These are phyloP conservation scores for Drosophila koepferae DNA, from an alignment of 2,888 invertebrate species.

Conservation along the genomic window DNA sequence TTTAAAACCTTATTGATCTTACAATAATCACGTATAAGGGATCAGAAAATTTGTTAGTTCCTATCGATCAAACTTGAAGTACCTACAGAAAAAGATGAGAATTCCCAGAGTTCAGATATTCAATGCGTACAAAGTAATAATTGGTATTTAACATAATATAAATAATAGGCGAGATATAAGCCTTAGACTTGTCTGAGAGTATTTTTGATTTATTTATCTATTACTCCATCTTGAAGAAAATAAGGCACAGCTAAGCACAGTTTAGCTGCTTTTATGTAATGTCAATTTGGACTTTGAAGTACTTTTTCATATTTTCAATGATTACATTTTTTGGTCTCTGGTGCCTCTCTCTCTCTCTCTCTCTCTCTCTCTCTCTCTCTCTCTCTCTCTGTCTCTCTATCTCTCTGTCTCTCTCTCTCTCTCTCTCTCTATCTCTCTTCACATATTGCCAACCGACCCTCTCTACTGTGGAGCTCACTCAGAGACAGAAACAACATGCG, in stretches of 20 bases:
- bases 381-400: neutral
- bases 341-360: neutral
- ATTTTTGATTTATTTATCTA: neutral
- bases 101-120: too few species aligned
- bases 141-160: neutral
- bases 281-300: neutral
- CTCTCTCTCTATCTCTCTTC: neutral
- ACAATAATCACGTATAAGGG: neutral
- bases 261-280: neutral
- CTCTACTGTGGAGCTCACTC: neutral
- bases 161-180: too few species aligned
- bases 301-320: neutral
- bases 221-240: neutral
- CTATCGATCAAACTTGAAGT: too few species aligned
- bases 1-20: neutral
- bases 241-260: neutral
- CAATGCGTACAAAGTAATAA: too few species aligned
- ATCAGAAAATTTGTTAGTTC: too few species aligned
- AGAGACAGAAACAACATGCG: slow-evolving; percentile 37
- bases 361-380: neutral
- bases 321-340: neutral
- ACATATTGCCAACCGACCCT: neutral
- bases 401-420: neutral
- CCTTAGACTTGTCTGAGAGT: neutral
- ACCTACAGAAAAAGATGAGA: too few species aligned